These are phyloP conservation scores for Ceuthmochares aereus DNA, from an alignment of 2,113 vertebrate species.

Conservation along the genomic window DNA sequence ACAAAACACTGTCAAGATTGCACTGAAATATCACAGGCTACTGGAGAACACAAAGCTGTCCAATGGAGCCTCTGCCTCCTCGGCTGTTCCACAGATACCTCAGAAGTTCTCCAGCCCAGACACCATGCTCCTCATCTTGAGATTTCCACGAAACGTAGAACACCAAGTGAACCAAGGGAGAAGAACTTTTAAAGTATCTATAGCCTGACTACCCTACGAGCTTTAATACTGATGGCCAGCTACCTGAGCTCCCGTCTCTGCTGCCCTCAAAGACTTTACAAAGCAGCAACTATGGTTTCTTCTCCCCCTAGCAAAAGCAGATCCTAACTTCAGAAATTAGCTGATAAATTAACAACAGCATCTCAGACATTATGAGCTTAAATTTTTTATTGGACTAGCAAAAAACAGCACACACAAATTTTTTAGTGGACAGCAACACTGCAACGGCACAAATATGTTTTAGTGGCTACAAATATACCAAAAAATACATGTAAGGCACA, in stretches of 20 bases:
- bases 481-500: background rate
- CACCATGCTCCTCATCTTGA: background rate
- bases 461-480: background rate
- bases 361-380: background rate
- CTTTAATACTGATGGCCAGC: background rate
- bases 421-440: background rate
- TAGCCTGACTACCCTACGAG: background rate
- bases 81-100: background rate
- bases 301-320: background rate
- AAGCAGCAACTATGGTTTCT: background rate
- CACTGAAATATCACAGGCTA: background rate
- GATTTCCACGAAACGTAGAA: background rate
- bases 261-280: background rate
- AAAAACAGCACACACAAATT: background rate
- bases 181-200: background rate
- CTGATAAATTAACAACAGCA: background rate
- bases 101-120: background rate
- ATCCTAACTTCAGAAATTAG: background rate
- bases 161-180: background rate
- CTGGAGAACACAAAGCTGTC: background rate
- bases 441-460: background rate
- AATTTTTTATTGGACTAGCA: background rate
- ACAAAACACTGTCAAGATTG: constrained; percentile 18
- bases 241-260: background rate
- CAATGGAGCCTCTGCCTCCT: background rate